These are phyloP conservation scores for Trididemnum miniatum DNA, from an alignment of 23 tunicate genomes.

Conservation along the genomic window DNA sequence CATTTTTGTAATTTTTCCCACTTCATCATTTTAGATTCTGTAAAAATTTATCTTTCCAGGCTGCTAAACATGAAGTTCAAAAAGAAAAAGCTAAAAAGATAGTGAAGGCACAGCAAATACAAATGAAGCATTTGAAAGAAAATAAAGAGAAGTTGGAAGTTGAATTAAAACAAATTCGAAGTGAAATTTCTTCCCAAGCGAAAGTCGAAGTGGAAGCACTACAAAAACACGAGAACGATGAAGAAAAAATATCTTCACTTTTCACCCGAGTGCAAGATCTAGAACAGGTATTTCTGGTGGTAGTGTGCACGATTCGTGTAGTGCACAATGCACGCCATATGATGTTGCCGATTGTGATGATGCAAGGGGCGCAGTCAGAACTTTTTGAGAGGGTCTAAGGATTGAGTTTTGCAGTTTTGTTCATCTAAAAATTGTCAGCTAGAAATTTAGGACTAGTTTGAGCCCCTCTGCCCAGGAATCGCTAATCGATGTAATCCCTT, in stretches of 20 bases:
- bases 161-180: not conserved
- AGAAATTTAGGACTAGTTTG: no score
- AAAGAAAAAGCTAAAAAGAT: slow-evolving; percentile 72
- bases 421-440: no score
- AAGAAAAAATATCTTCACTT: slow-evolving; percentile 18
- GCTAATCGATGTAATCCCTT: no score
- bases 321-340: no score
- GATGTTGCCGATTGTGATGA: no score
- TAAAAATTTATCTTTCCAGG: slow-evolving; percentile 39
- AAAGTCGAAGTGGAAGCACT: slow-evolving; percentile 16
- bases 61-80: slow-evolving; percentile 63
- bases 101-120: slow-evolving; percentile 55
- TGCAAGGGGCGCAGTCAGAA: no score
- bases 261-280: slow-evolving; percentile 18
- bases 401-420: no score
- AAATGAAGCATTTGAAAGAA: slow-evolving; percentile 64
- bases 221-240: slow-evolving; percentile 24
- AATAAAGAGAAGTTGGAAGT: slow-evolving; percentile 48
- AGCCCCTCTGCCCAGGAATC: no score
- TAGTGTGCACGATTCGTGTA: not conserved
- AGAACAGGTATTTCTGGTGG: slow-evolving; percentile 27
- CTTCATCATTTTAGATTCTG: no score
- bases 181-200: not conserved
- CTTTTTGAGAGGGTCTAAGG: no score
- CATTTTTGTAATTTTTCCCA: no score